These are phyloP conservation scores for Nannoperca australis DNA, from an alignment of 2,797 vertebrate genomes.

Conservation along the genomic window DNA sequence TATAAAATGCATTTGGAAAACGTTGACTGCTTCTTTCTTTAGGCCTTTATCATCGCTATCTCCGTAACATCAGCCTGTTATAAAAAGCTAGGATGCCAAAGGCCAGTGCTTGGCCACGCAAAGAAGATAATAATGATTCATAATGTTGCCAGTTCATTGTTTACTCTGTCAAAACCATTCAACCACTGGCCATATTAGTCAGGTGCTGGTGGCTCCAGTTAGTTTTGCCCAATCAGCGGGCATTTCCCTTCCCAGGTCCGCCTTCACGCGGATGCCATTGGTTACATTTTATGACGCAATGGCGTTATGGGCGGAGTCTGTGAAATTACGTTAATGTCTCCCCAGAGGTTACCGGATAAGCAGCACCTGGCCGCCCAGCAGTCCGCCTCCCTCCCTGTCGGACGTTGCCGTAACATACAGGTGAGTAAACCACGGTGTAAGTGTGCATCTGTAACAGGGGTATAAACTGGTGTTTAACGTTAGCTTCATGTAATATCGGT, in stretches of 20 bases:
- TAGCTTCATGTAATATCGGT: accelerated
- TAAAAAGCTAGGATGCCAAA: neutral
- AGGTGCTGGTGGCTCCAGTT: constrained; percentile 75
- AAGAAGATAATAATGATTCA: neutral
- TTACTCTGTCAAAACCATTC: neutral
- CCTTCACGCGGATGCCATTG: constrained; percentile 45
- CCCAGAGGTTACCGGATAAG: neutral
- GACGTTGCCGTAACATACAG: neutral
- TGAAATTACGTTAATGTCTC: accelerated
- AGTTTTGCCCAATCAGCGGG: constrained; percentile 64
- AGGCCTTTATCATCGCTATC: neutral
- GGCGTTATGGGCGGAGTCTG: constrained; percentile 64
- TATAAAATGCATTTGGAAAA: neutral
- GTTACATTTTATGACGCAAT: neutral
- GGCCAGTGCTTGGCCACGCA: neutral
- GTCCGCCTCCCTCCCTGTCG: neutral
- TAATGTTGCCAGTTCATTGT: neutral
- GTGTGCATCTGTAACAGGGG: neutral
- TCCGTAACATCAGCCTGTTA: neutral
- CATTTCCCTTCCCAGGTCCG: neutral
- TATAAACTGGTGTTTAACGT: neutral
- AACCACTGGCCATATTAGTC: constrained; percentile 7
- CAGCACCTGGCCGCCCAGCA: constrained; percentile 17
- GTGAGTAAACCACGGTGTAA: constrained; percentile 40
- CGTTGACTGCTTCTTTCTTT: neutral